Conservation (phyloP, 35 echinoderm and acorn worm genomes). For the Acanthaster planci region DNA sequence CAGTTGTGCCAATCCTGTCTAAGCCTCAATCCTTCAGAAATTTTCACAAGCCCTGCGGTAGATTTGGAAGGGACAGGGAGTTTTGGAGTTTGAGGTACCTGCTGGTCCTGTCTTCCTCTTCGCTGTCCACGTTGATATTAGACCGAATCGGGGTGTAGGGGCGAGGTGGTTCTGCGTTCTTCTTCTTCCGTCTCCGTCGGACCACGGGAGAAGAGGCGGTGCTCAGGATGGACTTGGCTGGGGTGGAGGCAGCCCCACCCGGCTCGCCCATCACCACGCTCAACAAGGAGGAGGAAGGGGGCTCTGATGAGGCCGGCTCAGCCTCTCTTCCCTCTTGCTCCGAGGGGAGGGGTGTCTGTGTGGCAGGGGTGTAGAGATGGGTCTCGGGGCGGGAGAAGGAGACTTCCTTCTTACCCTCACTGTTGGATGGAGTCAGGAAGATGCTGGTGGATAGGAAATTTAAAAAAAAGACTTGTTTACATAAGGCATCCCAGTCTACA, state of each 20-base stretch:
- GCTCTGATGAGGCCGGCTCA: neutral
- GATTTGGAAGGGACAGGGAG: neutral
- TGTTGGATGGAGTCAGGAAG: neutral
- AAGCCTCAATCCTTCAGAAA: neutral
- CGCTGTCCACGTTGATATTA: slow-evolving; percentile 71
- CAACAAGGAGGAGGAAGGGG: neutral
- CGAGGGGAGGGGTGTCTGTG: neutral
- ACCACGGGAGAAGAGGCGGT: slow-evolving; percentile 14
- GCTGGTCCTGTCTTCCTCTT: slow-evolving; percentile 42
- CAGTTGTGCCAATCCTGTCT: too few species aligned
- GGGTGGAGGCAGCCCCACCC: neutral
- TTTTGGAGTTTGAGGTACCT: too few species aligned
- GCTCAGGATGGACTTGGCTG: slow-evolving; percentile 48
- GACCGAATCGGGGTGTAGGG: slow-evolving; percentile 83
- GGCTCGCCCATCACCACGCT: neutral
- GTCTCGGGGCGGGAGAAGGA: slow-evolving; percentile 18
- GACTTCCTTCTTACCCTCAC: slow-evolving; percentile 1
- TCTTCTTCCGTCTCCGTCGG: slow-evolving; percentile 66
- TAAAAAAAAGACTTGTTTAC: too few species aligned
- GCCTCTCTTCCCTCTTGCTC: neutral
- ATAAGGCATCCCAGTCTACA: too few species aligned
- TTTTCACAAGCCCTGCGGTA: neutral
- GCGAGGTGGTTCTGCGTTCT: slow-evolving; percentile 47
- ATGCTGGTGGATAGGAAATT: neutral
- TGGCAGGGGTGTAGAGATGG: neutral